Conservation (phyloP, 2,113 vertebrate genomes). For the Lepus timidus region DNA sequence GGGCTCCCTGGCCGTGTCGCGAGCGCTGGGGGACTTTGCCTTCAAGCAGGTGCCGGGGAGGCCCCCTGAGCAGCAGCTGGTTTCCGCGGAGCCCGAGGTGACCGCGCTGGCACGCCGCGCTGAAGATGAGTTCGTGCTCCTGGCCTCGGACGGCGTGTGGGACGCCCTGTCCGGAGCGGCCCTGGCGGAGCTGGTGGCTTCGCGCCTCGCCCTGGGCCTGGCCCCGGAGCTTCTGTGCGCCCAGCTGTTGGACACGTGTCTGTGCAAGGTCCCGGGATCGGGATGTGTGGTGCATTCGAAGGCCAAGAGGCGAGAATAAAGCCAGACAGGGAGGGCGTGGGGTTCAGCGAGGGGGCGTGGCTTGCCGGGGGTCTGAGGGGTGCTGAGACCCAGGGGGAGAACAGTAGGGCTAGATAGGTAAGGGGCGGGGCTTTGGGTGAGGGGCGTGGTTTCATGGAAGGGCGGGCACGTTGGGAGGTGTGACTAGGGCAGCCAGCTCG, state of each 20-base stretch:
- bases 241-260: conserved; percentile 90
- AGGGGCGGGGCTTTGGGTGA: background rate
- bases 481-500: background rate
- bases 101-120: conserved; percentile 85
- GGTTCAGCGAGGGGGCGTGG: background rate
- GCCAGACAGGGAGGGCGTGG: background rate
- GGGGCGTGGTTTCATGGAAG: background rate
- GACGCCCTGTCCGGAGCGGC: conserved; percentile 90
- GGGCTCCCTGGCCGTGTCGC: conserved; percentile 91
- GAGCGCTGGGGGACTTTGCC: conserved; percentile 91
- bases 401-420: background rate
- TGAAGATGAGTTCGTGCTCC: conserved; percentile 90
- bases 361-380: background rate
- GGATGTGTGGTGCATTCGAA: background rate
- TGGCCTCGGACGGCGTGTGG: conserved; percentile 93
- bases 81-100: conserved; percentile 92
- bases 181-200: conserved; percentile 88
- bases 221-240: conserved; percentile 90
- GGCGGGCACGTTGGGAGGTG: too few species aligned
- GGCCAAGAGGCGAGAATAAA: background rate
- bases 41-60: conserved; percentile 91
- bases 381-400: background rate
- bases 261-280: conserved; percentile 89
- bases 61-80: conserved; percentile 90
- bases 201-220: conserved; percentile 87